A percentile compares a stretch with the other conserved stretches of the same genome.
Conservation (phyloP, 2,797 vertebrate species). For the Mus spretus region DNA sequence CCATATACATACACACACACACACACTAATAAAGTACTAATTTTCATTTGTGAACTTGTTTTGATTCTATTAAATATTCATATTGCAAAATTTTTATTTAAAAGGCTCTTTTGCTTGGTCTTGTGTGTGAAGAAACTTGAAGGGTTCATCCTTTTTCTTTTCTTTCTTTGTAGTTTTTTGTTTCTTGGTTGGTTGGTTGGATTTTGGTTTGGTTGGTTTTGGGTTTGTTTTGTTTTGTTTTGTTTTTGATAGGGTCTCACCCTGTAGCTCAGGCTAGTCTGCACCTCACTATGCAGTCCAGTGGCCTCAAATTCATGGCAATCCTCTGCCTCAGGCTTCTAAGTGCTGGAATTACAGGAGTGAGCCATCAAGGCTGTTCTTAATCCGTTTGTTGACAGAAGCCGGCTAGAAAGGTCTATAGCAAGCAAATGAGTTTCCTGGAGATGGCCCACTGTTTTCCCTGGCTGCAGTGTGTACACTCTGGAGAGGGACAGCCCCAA, state of each 20-base stretch:
- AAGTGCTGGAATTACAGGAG: neutral
- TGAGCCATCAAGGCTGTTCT: neutral
- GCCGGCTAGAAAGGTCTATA: neutral
- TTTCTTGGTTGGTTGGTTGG: neutral
- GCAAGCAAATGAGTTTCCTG: neutral
- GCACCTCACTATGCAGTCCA: neutral
- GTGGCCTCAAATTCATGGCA: neutral
- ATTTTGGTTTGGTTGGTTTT: neutral
- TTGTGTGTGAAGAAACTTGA: constrained; percentile 93
- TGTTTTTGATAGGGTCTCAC: too few relatives aligned
- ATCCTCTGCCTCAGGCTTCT: too few relatives aligned
- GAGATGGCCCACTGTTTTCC: neutral
- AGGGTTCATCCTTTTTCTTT: constrained; percentile 82
- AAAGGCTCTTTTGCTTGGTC: constrained; percentile 94
- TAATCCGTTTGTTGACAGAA: neutral
- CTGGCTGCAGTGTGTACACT: neutral
- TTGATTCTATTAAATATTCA: constrained; percentile 27
- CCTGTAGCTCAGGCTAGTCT: neutral
- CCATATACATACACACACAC: neutral
- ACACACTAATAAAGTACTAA: neutral
- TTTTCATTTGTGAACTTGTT: constrained; percentile 6
- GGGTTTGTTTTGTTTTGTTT: neutral
- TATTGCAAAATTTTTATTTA: constrained; percentile 94
- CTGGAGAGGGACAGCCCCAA: neutral
- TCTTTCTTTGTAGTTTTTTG: neutral